Conservation (phyloP, 2,113 vertebrate species). For the Rhea pennata region DNA sequence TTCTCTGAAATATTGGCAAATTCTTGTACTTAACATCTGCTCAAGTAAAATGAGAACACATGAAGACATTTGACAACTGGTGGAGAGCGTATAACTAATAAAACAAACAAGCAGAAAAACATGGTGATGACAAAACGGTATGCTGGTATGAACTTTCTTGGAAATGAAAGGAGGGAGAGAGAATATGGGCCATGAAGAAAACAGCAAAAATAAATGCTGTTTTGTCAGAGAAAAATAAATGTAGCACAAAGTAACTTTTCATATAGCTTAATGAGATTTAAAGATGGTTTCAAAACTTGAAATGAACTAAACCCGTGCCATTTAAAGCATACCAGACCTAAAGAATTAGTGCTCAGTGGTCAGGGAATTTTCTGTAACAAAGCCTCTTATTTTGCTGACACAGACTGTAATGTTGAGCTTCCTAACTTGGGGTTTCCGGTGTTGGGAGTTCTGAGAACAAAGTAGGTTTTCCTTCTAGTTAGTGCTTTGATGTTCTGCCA, state of each 20-base stretch:
- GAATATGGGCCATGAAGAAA: background rate
- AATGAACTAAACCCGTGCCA: background rate
- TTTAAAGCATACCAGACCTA: background rate
- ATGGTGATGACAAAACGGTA: background rate
- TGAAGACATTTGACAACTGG: background rate
- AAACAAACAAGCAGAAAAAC: background rate
- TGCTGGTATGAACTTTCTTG: background rate
- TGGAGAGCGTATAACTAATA: background rate
- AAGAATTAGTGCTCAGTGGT: background rate
- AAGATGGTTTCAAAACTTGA: background rate
- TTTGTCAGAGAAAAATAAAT: background rate
- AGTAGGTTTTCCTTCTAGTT: rapidly evolving
- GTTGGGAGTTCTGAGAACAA: background rate
- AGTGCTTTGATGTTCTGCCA: background rate
- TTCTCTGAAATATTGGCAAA: background rate
- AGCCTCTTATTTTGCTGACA: background rate
- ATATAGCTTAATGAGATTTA: background rate
- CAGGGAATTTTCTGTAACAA: background rate
- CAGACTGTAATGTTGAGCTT: background rate
- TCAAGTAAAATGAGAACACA: background rate
- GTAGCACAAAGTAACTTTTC: background rate
- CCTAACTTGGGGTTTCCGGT: background rate
- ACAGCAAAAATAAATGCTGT: rapidly evolving
- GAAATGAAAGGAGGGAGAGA: background rate
- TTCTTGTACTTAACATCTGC: background rate